phyloP scores from a whole-genome alignment of 2,113 vertebrate species.

The Malurus elegans region DNA sequence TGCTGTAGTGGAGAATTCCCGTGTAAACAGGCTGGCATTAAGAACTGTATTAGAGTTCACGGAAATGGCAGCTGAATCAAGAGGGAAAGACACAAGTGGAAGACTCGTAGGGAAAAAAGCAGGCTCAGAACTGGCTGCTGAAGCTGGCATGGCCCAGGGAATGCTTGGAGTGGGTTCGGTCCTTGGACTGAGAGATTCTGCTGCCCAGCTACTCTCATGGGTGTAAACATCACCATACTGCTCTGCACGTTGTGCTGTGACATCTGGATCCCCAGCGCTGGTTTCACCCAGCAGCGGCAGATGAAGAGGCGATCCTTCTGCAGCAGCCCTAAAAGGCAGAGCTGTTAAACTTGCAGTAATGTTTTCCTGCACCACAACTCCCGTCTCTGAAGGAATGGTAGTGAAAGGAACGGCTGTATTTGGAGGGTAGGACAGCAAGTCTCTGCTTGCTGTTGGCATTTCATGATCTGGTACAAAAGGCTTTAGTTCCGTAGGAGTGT shows the following conservation, averaged over 20 bases:
- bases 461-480: conserved; percentile 16
- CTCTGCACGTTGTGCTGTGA: background rate
- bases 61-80: background rate
- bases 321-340: background rate
- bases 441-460: conserved; percentile 30
- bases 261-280: background rate
- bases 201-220: background rate
- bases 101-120: conserved; percentile 5
- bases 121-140: background rate
- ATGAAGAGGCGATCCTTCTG: background rate
- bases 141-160: background rate
- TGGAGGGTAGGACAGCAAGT: conserved; percentile 34
- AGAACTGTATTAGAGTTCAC: background rate
- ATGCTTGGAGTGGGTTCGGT: background rate
- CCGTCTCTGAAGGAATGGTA: background rate
- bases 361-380: background rate
- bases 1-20: background rate
- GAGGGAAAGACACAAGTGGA: background rate
- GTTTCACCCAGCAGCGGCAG: background rate
- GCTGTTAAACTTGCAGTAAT: background rate
- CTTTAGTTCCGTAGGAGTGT: background rate
- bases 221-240: background rate
- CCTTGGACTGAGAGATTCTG: background rate
- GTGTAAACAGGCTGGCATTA: conserved; percentile 50
- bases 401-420: conserved; percentile 24